Evolutionary conservation across 2,888 invertebrate genomes (phyloP), one percentile per base, ranked within the genome.

Genomic region (Noctua janthe): DNA sequence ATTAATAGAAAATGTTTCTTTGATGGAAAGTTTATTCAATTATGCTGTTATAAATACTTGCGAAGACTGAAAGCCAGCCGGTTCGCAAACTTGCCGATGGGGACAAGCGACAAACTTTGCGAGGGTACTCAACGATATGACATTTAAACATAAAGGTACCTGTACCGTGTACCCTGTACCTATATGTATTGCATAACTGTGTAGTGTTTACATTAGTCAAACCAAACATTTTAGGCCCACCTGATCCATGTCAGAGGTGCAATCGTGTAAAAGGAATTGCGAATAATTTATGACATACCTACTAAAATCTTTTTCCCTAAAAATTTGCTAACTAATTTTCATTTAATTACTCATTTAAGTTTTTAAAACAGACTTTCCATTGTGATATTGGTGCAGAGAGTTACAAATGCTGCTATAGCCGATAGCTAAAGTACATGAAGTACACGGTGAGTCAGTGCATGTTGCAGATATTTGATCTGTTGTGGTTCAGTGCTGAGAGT

Each of bases 1-100:
- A 73, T 67, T 54, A 76, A 78, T 73, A 78, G 35, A 78, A 75
- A 78, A 76, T 74, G 56, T 71, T 81, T 80, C 47, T 76, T 78
- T 49, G 75, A 81, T 71, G 75, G 5, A 71, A 81, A 81, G 51
- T 76, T 81, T 74, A 75, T 62, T 78, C 66, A 49, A 71, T 70
- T 66, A 70, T 66, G 23, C 20, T 72, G 86, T 62, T 75, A 69
- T 74, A 71, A 73, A 81, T 23, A 64, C 76, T 78, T 66, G 66
- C n/a, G n/a, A 84, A 49, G 43, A 70, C 43, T 66, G 72, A n/a
- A 29, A 66, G 43, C 39, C 51, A 67, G 43, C 64, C 47, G 47
- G 49, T 20, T 35, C 29, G 6, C n/a, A 8, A 73, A 67, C 62
- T 73, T 81, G 49, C n/a, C n/a, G 43, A 20, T 54, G 56, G 73